Evolutionary conservation across 1,140 invertebrate species (phyloP).

Genomic region (Bombyx mori): DNA sequence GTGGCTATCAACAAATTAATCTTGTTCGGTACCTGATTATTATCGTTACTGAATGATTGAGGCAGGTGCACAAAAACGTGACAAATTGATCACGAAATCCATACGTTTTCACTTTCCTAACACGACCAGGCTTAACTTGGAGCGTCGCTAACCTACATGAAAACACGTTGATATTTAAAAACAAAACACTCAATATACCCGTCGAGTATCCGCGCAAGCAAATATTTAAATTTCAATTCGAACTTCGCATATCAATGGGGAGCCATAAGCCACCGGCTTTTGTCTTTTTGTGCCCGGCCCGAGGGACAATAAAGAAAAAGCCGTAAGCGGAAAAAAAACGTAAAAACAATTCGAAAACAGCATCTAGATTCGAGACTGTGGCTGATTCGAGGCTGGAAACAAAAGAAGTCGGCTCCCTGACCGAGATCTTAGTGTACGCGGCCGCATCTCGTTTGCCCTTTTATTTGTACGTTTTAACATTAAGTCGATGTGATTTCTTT

Average conservation of each 20-base stretch:
- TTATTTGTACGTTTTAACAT: slow-evolving; percentile 41
- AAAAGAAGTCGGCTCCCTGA: slow-evolving; percentile 65
- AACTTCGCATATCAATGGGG: slow-evolving; percentile 69
- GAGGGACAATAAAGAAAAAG: slow-evolving; percentile 69
- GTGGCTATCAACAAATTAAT: not conserved
- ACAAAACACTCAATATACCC: slow-evolving; percentile 52
- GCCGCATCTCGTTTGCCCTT: slow-evolving; percentile 49
- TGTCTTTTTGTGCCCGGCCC: slow-evolving; percentile 45
- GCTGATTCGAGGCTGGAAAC: slow-evolving; percentile 66
- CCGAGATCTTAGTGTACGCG: slow-evolving; percentile 67
- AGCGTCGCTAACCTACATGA: slow-evolving; percentile 23
- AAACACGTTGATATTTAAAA: slow-evolving; percentile 51
- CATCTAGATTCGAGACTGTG: slow-evolving; percentile 69
- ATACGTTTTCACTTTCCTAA: no score
- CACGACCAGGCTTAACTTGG: no score
- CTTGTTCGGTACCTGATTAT: slow-evolving; percentile 3
- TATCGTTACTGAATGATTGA: no score
- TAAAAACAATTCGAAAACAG: slow-evolving; percentile 56
- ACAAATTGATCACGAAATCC: no score
- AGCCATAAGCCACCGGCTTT: slow-evolving; percentile 65
- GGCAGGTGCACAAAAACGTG: no score
- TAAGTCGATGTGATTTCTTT: slow-evolving; percentile 62
- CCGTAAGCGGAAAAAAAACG: slow-evolving; percentile 43
- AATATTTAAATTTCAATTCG: slow-evolving; percentile 71
- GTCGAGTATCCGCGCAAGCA: slow-evolving; percentile 50